Evolutionary conservation across 92 coral and sea anemone species (phyloP).

Genomic region (Palythoa heliodiscus): DNA sequence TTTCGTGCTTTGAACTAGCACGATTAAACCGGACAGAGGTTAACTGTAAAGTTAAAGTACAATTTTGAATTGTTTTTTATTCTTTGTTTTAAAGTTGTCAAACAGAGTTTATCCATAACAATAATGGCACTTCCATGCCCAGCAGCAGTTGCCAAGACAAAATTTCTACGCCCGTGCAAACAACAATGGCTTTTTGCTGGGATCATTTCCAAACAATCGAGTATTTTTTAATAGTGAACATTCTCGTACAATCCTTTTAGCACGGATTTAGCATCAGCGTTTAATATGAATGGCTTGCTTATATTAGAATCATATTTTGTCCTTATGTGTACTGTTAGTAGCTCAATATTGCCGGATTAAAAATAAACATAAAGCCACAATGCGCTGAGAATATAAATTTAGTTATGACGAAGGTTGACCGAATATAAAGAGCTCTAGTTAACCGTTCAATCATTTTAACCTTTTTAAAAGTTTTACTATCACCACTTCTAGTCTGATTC

Average conservation of each 20-base stretch:
- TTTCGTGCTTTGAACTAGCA: too few relatives aligned
- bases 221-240: background rate
- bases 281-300: background rate
- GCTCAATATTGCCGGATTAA: slow-evolving; percentile 7
- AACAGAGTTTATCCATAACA: slow-evolving; percentile 9
- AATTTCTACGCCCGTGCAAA: slow-evolving; percentile 24
- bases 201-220: slow-evolving; percentile 25
- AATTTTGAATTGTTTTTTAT: background rate
- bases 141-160: slow-evolving; percentile 38
- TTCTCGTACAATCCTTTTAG: slow-evolving; percentile 19
- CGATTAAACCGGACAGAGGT: too few relatives aligned
- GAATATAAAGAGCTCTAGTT: background rate
- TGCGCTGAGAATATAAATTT: slow-evolving; percentile 8
- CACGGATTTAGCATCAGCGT: slow-evolving; percentile 7
- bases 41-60: too few relatives aligned
- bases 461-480: background rate
- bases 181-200: background rate
- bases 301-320: slow-evolving; percentile 18
- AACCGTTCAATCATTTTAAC: background rate
- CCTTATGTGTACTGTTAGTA: background rate
- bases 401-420: background rate
- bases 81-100: background rate
- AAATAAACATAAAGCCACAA: slow-evolving; percentile 4
- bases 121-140: slow-evolving; percentile 19
- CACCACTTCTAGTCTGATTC: background rate